Evolutionary conservation across 2,888 invertebrate genomes (phyloP).

Genomic region (Apamea sordens): DNA sequence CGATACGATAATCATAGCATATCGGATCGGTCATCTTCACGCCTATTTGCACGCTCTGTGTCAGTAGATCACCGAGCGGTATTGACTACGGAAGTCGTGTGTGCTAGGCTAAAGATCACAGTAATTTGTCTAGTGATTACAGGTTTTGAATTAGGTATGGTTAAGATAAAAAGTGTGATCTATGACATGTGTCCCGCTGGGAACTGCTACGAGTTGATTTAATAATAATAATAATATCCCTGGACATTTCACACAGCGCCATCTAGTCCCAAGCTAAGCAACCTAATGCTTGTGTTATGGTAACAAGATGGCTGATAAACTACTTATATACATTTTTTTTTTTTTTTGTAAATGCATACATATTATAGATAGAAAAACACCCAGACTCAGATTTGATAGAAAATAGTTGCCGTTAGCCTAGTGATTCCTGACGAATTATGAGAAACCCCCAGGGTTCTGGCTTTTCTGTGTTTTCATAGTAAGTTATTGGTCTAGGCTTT

Average conservation of each 20-base stretch:
- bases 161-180: not conserved
- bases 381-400: no score
- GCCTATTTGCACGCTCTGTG: conserved; percentile 22
- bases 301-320: no score
- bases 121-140: not conserved
- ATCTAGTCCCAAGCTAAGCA: no score
- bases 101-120: conserved; percentile 9
- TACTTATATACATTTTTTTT: no score
- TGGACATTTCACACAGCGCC: no score
- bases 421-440: not conserved
- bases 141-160: not conserved
- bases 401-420: not conserved
- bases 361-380: no score
- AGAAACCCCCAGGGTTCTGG: not conserved
- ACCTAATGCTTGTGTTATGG: no score
- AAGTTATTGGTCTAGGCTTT: not conserved
- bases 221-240: no score
- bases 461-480: not conserved
- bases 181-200: not conserved
- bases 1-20: conserved; percentile 31
- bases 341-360: no score
- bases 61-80: conserved; percentile 44
- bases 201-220: not conserved
- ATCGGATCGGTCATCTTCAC: conserved; percentile 49
- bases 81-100: conserved; percentile 14